Conservation (phyloP, 2,113 vertebrate species). For the Hippocampus comes region DNA sequence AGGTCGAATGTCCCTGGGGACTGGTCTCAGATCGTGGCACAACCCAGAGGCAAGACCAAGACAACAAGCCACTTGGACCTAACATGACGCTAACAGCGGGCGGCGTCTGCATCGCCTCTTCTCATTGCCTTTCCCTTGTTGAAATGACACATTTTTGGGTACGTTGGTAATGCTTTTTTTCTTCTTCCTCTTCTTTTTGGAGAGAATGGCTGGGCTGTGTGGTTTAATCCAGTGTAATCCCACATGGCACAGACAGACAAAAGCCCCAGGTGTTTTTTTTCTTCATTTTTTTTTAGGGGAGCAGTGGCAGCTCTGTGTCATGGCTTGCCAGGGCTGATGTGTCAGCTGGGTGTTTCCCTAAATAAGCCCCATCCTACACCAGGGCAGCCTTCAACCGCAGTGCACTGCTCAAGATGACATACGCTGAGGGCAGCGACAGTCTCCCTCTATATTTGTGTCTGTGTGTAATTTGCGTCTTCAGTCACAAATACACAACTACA, state of each 20-base stretch:
- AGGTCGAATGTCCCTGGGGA: conserved; percentile 50
- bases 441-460: conserved; percentile 29
- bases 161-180: conserved; percentile 50
- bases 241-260: conserved; percentile 58
- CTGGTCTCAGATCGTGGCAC: conserved; percentile 49
- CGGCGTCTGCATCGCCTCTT: conserved; percentile 69
- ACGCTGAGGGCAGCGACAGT: conserved; percentile 58
- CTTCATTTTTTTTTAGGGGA: conserved; percentile 23
- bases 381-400: conserved; percentile 58
- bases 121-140: conserved; percentile 67
- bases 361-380: conserved; percentile 48
- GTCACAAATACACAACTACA: conserved; percentile 3
- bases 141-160: conserved; percentile 70
- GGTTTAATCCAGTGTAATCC: conserved; percentile 63
- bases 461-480: conserved; percentile 49
- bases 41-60: conserved; percentile 44
- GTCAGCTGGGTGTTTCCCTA: conserved; percentile 67
- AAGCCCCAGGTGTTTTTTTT: conserved; percentile 65
- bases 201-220: conserved; percentile 47
- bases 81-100: conserved; percentile 56
- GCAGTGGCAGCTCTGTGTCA: conserved; percentile 55
- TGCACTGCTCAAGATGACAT: conserved; percentile 60
- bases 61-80: conserved; percentile 43
- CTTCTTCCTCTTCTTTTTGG: neutral
- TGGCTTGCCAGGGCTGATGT: conserved; percentile 49